Conservation (phyloP, 1,140 invertebrate genomes). For the Drosophila ogumai region DNA sequence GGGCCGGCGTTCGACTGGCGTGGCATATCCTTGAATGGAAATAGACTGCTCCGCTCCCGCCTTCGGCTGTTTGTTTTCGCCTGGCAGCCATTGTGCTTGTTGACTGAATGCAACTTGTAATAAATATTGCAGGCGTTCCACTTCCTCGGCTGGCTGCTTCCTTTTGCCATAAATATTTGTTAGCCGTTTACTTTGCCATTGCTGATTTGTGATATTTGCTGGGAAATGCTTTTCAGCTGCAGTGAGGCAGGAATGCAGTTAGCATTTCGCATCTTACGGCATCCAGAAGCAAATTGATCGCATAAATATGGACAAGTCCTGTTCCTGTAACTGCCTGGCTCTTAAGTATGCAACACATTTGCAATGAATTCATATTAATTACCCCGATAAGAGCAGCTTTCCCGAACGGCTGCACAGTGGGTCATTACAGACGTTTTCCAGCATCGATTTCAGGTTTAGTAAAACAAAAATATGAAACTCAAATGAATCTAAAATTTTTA, state of each 20-base stretch:
- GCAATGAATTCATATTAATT: constrained; percentile 82
- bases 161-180: constrained; percentile 77
- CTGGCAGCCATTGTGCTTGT: constrained; percentile 62
- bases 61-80: constrained; percentile 66
- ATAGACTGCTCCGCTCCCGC: constrained; percentile 62
- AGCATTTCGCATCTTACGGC: constrained; percentile 40
- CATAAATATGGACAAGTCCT: constrained; percentile 51
- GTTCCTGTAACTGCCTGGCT: constrained; percentile 23
- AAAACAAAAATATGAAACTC: not conserved
- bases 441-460: not conserved
- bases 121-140: constrained; percentile 74
- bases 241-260: constrained; percentile 5
- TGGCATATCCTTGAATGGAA: constrained; percentile 60
- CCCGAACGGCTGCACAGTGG: constrained; percentile 1
- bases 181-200: constrained; percentile 76
- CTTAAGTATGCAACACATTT: constrained; percentile 74
- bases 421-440: not conserved
- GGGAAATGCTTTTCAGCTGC: constrained; percentile 67
- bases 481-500: too few relatives aligned
- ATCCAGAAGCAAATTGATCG: constrained; percentile 61
- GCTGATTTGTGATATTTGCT: constrained; percentile 82
- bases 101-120: constrained; percentile 78
- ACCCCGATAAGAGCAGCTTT: constrained; percentile 50
- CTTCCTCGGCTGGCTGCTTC: constrained; percentile 40
- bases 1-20: constrained; percentile 6